Evolutionary conservation across 2,113 vertebrate species (phyloP), one percentile per base, ranked within the genome.

Genomic region (Sebastes schlegelii): DNA sequence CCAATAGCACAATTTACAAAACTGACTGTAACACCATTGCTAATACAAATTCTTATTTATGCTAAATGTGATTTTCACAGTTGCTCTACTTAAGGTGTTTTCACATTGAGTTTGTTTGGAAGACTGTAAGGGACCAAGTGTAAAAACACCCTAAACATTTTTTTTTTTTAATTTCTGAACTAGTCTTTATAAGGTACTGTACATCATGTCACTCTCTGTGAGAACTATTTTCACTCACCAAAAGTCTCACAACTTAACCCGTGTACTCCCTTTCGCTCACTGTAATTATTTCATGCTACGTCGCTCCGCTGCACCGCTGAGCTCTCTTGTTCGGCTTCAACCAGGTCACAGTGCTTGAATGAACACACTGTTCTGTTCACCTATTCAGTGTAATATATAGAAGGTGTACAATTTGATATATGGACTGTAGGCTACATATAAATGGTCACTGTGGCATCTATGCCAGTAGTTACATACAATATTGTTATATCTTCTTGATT

Each of bases 201-300:
- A 64, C n/a, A 55, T 43, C 14, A 19, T 11, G 6, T 42, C 17
- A 40, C 61, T 21, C 5, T 19, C 45, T 65, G 45, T 75, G 51
- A 58, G 12, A 83, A 73, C 68, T 21, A 51, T 52, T 65, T 71
- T 26, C 42, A 82, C 13, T 45, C 23, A 45, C 45, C 6, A 61
- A 62, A 76, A 54, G 17, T 63, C 73, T 76, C 46, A 23, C 45
- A 71, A 63, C 14, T 7, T 64, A 48, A 57, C 46, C 46, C 40
- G 16, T 51, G 34, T 23, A 42, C 42, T 55, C 12, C 4, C 3
- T 48, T 52, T 74, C 55, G 17, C 52, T 66, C 45, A 19, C n/a
- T 17, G 26, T 75, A 54, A 76, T 77, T 66, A 77, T 72, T 61
- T 57, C 57, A 78, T 63, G 55, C 55, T 43, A 57, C 8, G 5